phyloP scores from a whole-genome alignment of 30 jellyfish, hydroid and myxozoan species.

The Hydractinia echinata region DNA sequence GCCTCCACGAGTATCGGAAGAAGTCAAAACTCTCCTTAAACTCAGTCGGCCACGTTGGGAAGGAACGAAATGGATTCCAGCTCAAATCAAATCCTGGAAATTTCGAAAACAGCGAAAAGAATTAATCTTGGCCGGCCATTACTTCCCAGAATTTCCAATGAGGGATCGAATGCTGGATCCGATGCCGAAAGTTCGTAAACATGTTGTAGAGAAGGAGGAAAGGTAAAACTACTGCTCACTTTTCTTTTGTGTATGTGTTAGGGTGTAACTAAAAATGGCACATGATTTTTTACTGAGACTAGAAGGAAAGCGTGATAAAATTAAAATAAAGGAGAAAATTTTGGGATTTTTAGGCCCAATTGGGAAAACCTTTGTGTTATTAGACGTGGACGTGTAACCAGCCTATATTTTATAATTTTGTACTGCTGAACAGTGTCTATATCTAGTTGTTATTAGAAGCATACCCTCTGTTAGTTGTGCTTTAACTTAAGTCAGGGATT shows the following conservation, averaged over 20 bases:
- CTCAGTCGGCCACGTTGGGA: slow-evolving; percentile 4
- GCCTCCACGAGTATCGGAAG: slow-evolving; percentile 47
- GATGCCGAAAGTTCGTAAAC: slow-evolving; percentile 43
- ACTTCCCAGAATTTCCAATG: slow-evolving; percentile 84
- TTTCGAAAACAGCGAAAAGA: slow-evolving; percentile 55
- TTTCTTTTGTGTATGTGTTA: not conserved
- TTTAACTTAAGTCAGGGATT: too few species aligned
- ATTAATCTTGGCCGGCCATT: slow-evolving; percentile 66
- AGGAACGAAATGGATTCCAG: slow-evolving; percentile 33
- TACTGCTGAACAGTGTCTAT: too few species aligned
- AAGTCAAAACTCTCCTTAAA: slow-evolving; percentile 26
- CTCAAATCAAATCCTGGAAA: slow-evolving; percentile 51
- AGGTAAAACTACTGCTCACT: slow-evolving; percentile 4
- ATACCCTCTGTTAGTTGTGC: too few species aligned
- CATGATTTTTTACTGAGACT: too few species aligned
- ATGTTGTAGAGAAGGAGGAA: slow-evolving; percentile 38
- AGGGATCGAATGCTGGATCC: slow-evolving; percentile 70
- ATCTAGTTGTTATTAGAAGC: too few species aligned
- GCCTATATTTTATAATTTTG: too few species aligned
- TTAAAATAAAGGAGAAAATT: too few species aligned
- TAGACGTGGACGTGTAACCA: too few species aligned
- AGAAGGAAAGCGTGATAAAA: too few species aligned
- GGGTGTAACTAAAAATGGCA: not conserved
- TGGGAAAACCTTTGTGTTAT: too few species aligned
- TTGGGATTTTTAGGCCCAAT: too few species aligned